Percentiles rank a stretch among this genome's conserved stretches.
Evolutionary conservation across 1,140 invertebrate species (phyloP).

Genomic region (Parasteatoda tepidariorum): DNA sequence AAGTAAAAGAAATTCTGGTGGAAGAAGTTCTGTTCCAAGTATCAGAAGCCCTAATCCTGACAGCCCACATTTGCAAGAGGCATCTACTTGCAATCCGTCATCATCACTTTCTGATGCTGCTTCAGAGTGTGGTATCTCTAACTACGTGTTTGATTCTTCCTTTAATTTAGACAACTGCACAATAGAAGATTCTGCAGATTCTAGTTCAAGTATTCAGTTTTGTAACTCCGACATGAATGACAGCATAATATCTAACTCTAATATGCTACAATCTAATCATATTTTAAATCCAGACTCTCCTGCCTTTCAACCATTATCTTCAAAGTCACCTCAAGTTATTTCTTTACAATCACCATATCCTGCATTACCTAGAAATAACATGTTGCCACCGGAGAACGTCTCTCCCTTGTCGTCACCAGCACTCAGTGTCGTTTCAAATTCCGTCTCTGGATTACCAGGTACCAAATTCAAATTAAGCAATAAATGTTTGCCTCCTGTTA

Average conservation of each 20-base stretch:
- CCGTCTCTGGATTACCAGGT: constrained; percentile 7
- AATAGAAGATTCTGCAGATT: not conserved
- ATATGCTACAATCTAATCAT: not conserved
- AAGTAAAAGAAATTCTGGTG: constrained; percentile 42
- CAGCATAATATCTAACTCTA: constrained; percentile 4
- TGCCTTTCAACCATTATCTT: constrained; percentile 59
- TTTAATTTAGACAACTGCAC: not conserved
- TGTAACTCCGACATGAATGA: not conserved
- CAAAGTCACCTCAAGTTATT: constrained; percentile 39
- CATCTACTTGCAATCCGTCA: not conserved
- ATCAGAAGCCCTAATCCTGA: not conserved
- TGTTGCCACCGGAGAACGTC: not conserved
- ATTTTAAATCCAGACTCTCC: constrained; percentile 62
- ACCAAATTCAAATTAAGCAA: constrained; percentile 32
- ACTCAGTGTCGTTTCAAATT: constrained; percentile 35
- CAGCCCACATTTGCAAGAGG: not conserved
- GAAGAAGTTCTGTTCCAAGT: not conserved
- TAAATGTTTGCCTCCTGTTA: not conserved
- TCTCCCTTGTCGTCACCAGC: constrained; percentile 23
- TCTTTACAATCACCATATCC: constrained; percentile 9
- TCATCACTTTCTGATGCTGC: constrained; percentile 4
- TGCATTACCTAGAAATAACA: not conserved
- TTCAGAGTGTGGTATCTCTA: constrained; percentile 13
- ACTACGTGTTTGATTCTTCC: constrained; percentile 12
- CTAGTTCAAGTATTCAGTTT: constrained; percentile 5